These are phyloP conservation scores for Ceriagrion tenellum DNA, from an alignment of 2,888 invertebrate genomes.

Conservation along the genomic window DNA sequence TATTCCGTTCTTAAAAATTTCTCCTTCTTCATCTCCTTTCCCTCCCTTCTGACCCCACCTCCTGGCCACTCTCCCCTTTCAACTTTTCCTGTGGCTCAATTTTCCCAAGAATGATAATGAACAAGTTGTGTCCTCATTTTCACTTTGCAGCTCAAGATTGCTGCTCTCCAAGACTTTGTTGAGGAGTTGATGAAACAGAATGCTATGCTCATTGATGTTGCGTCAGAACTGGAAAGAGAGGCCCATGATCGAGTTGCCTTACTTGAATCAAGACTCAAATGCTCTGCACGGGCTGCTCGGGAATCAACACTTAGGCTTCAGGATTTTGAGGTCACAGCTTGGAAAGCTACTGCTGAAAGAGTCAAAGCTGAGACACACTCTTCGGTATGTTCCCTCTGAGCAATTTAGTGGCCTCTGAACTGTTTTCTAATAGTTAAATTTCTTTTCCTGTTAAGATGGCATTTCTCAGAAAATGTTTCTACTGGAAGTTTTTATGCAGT, in stretches of 20 bases:
- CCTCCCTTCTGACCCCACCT: too few species aligned
- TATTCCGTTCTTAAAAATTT: too few species aligned
- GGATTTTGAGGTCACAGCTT: slow-evolving; percentile 71
- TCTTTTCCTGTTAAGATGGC: not conserved
- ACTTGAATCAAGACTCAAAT: slow-evolving; percentile 80
- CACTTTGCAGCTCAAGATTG: slow-evolving; percentile 81
- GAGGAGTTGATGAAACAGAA: slow-evolving; percentile 85
- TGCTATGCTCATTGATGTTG: slow-evolving; percentile 83
- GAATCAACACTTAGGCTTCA: slow-evolving; percentile 74
- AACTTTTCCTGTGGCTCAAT: too few species aligned
- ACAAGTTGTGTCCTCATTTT: not conserved
- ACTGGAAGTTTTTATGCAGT: too few species aligned
- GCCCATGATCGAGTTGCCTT: slow-evolving; percentile 81
- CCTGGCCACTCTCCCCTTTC: too few species aligned
- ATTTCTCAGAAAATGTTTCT: too few species aligned
- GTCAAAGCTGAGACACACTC: slow-evolving; percentile 26
- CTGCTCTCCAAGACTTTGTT: slow-evolving; percentile 84
- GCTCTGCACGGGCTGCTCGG: slow-evolving; percentile 77
- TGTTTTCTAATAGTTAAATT: not conserved
- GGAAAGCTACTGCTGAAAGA: not conserved
- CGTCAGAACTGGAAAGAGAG: slow-evolving; percentile 85
- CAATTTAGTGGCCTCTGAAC: not conserved
- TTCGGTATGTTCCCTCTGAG: not conserved
- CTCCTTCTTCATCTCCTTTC: too few species aligned
- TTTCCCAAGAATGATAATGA: too few species aligned